Base-by-base conservation (phyloP, 37 sponge, comb jelly and placozoan genomes). In the Cliona cf. orientalis region DNA sequence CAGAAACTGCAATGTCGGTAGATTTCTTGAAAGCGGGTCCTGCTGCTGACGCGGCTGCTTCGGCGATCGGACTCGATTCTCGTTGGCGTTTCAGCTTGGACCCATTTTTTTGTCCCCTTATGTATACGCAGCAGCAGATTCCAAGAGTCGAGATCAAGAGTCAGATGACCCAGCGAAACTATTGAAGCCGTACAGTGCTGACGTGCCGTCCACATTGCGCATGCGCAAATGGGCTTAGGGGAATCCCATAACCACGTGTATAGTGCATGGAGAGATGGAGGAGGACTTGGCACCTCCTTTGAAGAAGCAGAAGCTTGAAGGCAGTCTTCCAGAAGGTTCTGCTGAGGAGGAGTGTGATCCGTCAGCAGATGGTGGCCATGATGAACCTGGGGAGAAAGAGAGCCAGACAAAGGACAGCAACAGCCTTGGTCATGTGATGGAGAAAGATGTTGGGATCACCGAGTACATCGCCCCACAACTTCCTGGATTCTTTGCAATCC, bases 371-470 rank as follows among this genome's bases (percentile, higher is more conserved):
- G 40, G 2, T 5, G 25, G 7, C 5, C n/a, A 37, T 43, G 60
- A 9, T 39, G 66, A 31, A 2, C 25, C 31, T 29, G 75, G 29
- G 65, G 78, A 78, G 26, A 32, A 1, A 19, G 5, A 2, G 22
- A 5, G 3, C 11, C 28, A 59, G 60, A 29, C 12, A 29, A n/a
- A 29, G 3, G n/a, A n/a, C n/a, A 38, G 33, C 2, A 38, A 66
- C 37, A 29, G 5, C 34, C 21, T 5, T 31, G 17, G 21, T 66
- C 31, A 36, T 46, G 9, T 66, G 9, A 65, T 11, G 40, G 95
- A 94, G 41, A 38, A 66, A 57, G 95, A 91, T 61, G 95, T 94
- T 73, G 95, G 92, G 0, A 94, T 94, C 41, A 72, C 82, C 22
- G 83, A 94, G 70, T 92, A 91, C 41, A 44, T 92, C 12, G 66